Evolutionary conservation across 2,888 invertebrate species (phyloP).

Genomic region (Phyto melanocephala): DNA sequence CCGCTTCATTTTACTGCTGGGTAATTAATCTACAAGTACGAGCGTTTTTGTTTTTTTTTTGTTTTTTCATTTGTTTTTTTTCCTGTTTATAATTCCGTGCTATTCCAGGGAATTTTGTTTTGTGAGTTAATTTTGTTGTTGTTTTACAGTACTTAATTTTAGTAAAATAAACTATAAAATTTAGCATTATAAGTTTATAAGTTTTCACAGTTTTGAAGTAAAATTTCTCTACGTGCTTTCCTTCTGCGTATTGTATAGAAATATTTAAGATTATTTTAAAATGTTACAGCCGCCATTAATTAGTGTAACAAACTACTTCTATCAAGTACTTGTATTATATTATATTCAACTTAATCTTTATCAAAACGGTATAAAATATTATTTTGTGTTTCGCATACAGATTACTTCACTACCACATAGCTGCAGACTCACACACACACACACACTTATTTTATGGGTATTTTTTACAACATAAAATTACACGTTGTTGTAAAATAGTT

Average conservation of each 20-base stretch:
- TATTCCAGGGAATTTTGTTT: constrained; percentile 20
- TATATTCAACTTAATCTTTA: background rate
- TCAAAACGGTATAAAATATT: background rate
- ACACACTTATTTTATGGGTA: background rate
- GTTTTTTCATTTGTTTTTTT: background rate
- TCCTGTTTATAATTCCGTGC: constrained; percentile 6
- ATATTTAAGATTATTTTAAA: too few species aligned
- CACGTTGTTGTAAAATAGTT: background rate
- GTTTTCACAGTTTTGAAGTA: too few species aligned
- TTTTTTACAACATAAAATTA: background rate
- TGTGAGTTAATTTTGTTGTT: constrained; percentile 1
- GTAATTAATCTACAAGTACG: too few species aligned
- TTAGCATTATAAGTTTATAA: too few species aligned
- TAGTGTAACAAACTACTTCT: background rate
- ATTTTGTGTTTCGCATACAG: background rate
- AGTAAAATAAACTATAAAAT: too few species aligned
- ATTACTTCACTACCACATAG: background rate
- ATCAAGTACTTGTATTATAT: too few species aligned
- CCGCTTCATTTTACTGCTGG: too few species aligned
- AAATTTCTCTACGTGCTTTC: too few species aligned
- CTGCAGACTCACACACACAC: background rate
- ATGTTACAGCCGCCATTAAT: background rate
- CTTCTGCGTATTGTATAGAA: too few species aligned
- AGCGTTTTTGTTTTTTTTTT: background rate
- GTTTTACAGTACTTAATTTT: constrained; percentile 3